These are phyloP conservation scores for Halcyon chelicuti DNA, from an alignment of 2,797 vertebrate species.

Conservation along the genomic window DNA sequence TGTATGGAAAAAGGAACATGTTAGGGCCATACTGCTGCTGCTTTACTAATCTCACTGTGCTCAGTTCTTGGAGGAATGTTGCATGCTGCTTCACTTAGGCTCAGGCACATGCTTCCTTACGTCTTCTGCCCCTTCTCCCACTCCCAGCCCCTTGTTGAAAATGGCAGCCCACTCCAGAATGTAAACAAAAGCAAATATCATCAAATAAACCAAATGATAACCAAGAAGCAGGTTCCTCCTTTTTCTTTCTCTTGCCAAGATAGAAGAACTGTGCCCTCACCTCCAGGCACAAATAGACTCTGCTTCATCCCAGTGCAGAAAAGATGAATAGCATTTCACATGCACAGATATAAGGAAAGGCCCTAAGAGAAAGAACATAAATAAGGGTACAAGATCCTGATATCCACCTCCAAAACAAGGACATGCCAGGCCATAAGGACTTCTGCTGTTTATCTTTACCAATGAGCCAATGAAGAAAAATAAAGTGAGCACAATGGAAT, in stretches of 20 bases:
- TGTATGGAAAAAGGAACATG: neutral
- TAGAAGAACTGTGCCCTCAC: neutral
- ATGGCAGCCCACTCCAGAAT: neutral
- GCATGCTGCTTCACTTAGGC: neutral
- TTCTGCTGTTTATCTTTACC: neutral
- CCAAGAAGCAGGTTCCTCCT: neutral
- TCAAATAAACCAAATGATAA: conserved; percentile 30
- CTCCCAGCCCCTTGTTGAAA: neutral
- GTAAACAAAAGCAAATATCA: conserved; percentile 37
- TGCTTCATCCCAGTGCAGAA: neutral
- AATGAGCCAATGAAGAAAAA: neutral
- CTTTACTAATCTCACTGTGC: neutral
- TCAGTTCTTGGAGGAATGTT: neutral
- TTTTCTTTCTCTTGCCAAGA: neutral
- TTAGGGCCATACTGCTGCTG: neutral
- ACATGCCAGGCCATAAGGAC: neutral
- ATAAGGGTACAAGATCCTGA: neutral
- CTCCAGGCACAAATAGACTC: neutral
- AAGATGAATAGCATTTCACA: neutral
- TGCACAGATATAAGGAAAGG: neutral
- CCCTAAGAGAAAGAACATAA: neutral
- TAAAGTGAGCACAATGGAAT: neutral
- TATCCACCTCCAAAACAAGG: neutral
- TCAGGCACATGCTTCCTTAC: neutral
- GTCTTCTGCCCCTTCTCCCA: neutral